A percentile compares a stretch with the other conserved stretches of the same genome.
Evolutionary conservation across 2,113 vertebrate species (phyloP).

Genomic region (Romanogobio albipinnatus): DNA sequence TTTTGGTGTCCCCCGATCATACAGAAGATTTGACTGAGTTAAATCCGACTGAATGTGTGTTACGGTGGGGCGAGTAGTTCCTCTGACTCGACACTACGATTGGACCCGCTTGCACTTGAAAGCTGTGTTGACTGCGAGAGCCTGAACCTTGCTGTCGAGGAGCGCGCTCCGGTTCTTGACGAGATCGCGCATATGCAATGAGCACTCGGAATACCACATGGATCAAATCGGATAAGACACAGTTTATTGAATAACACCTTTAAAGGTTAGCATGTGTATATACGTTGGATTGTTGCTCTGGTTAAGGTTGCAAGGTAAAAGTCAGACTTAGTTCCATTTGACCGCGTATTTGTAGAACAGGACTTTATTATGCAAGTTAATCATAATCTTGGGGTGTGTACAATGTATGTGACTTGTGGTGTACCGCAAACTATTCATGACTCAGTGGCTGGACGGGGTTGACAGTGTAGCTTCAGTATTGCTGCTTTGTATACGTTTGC

Average conservation of each 20-base stretch:
- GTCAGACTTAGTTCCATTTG: neutral
- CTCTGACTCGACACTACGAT: slow-evolving; percentile 73
- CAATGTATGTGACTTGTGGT: neutral
- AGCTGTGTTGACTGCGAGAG: slow-evolving; percentile 64
- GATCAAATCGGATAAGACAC: slow-evolving; percentile 6
- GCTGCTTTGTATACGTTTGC: slow-evolving; percentile 17
- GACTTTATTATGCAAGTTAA: neutral
- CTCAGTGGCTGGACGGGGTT: slow-evolving; percentile 5
- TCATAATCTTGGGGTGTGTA: neutral
- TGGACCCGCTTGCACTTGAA: slow-evolving; percentile 63
- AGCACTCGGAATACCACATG: slow-evolving; percentile 20
- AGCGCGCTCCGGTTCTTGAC: slow-evolving; percentile 73
- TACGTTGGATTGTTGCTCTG: neutral
- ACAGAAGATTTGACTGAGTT: slow-evolving; percentile 74
- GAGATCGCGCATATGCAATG: slow-evolving; percentile 74
- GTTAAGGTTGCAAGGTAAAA: neutral
- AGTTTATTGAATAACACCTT: neutral
- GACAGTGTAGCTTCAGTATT: neutral
- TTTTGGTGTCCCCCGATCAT: slow-evolving; percentile 78
- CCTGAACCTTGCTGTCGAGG: slow-evolving; percentile 70
- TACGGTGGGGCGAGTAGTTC: slow-evolving; percentile 66
- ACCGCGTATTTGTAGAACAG: neutral
- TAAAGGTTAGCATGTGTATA: neutral
- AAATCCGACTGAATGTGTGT: slow-evolving; percentile 69
- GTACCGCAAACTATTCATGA: slow-evolving; percentile 1